Percentiles rank a stretch among this genome's conserved stretches.
Conservation (phyloP, 2,888 invertebrate genomes). For the Halocaridina rubra region DNA sequence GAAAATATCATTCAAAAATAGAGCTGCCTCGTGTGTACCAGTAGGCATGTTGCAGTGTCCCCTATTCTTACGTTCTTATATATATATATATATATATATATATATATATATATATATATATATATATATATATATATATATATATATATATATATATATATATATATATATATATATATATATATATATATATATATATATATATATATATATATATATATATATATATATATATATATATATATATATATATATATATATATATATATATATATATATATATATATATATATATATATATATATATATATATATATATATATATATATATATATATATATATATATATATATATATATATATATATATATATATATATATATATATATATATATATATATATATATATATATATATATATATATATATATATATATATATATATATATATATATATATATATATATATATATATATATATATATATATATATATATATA, state of each 20-base stretch:
- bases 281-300: neutral
- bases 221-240: conserved; percentile 3
- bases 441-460: neutral
- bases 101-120: conserved; percentile 8
- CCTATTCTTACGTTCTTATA: no score
- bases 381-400: neutral
- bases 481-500: neutral
- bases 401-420: neutral
- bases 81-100: conserved; percentile 8
- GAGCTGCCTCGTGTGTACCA: no score
- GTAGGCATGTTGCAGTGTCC: no score
- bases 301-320: neutral
- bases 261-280: neutral
- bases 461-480: neutral
- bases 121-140: conserved; percentile 8
- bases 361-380: neutral
- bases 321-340: no score
- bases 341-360: no score
- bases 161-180: neutral
- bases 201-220: conserved; percentile 8
- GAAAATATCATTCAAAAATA: no score
- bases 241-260: neutral
- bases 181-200: conserved; percentile 5
- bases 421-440: neutral
- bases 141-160: conserved; percentile 8